Percentiles rank a stretch among this genome's conserved stretches.
These are phyloP conservation scores for Lophius americanus DNA, from an alignment of 2,797 vertebrate species.

Conservation along the genomic window DNA sequence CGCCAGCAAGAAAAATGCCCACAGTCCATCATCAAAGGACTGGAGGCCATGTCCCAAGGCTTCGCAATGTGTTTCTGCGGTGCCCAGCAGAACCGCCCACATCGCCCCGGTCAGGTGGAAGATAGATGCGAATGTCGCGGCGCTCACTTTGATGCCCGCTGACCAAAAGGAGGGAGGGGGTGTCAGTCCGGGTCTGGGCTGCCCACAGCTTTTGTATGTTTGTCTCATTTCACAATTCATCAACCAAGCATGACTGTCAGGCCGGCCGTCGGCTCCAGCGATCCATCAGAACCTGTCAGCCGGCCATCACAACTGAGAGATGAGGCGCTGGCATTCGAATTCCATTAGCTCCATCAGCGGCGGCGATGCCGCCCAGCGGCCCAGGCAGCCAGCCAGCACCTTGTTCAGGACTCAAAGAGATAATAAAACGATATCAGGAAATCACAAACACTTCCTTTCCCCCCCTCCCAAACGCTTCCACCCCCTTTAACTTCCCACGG, in stretches of 20 bases:
- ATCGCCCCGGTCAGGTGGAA: slow-evolving; percentile 46
- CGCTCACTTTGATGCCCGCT: slow-evolving; percentile 44
- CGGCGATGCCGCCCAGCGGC: slow-evolving; percentile 34
- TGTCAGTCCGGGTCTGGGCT: slow-evolving; percentile 46
- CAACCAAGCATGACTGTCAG: slow-evolving; percentile 77
- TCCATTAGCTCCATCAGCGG: slow-evolving; percentile 78
- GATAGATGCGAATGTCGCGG: slow-evolving; percentile 56
- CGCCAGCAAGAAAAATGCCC: slow-evolving; percentile 53
- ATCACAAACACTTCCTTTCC: slow-evolving; percentile 69
- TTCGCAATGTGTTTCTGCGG: slow-evolving; percentile 38
- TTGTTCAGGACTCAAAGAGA: slow-evolving; percentile 74
- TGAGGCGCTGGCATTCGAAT: slow-evolving; percentile 76
- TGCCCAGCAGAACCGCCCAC: slow-evolving; percentile 27
- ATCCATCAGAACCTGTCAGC: slow-evolving; percentile 84
- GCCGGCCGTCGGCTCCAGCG: slow-evolving; percentile 68
- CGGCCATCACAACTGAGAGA: slow-evolving; percentile 81
- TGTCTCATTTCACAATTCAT: slow-evolving; percentile 86
- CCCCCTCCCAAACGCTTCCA: slow-evolving; percentile 9
- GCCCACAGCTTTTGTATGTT: slow-evolving; percentile 79
- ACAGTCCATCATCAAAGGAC: slow-evolving; percentile 56
- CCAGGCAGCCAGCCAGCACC: slow-evolving; percentile 67
- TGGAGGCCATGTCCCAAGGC: slow-evolving; percentile 45
- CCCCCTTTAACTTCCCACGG: slow-evolving; percentile 38
- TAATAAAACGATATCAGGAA: slow-evolving; percentile 81
- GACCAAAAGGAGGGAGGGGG: slow-evolving; percentile 20